These are phyloP conservation scores for Octopus bimaculoides DNA, from an alignment of 1,140 invertebrate genomes.

Conservation along the genomic window DNA sequence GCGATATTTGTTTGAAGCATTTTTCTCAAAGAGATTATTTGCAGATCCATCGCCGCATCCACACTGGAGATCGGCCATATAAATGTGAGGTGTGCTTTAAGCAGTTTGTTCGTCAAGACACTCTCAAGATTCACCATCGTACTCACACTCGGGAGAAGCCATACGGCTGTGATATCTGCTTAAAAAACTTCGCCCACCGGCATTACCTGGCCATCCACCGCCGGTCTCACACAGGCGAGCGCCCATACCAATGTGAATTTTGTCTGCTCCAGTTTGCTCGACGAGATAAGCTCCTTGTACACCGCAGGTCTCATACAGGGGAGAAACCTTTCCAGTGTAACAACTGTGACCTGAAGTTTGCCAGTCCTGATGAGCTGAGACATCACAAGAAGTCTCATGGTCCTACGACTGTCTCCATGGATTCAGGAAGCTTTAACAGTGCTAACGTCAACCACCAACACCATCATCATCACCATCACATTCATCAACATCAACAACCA, in stretches of 20 bases:
- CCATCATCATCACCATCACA: too few species aligned
- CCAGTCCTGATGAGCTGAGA: conserved; percentile 22
- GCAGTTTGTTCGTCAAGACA: conserved; percentile 20
- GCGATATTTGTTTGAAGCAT: conserved; percentile 20
- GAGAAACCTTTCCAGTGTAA: conserved; percentile 30
- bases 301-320: conserved; percentile 33
- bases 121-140: conserved; percentile 13
- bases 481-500: too few species aligned
- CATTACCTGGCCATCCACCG: conserved; percentile 24
- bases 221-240: conserved; percentile 25
- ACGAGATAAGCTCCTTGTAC: conserved; percentile 39
- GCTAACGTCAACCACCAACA: too few species aligned
- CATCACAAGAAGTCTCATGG: conserved; percentile 10
- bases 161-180: conserved; percentile 13
- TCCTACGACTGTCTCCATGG: background rate
- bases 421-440: background rate
- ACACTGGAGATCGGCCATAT: conserved; percentile 30
- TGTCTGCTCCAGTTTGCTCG: conserved; percentile 26
- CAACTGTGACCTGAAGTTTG: conserved; percentile 25
- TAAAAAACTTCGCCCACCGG: conserved; percentile 11
- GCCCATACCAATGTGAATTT: conserved; percentile 20
- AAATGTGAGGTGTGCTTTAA: conserved; percentile 27
- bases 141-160: conserved; percentile 55
- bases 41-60: conserved; percentile 29
- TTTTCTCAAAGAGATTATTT: conserved; percentile 45